These are phyloP conservation scores for Lonchura striata DNA, from an alignment of 2,113 vertebrate genomes.

Conservation along the genomic window DNA sequence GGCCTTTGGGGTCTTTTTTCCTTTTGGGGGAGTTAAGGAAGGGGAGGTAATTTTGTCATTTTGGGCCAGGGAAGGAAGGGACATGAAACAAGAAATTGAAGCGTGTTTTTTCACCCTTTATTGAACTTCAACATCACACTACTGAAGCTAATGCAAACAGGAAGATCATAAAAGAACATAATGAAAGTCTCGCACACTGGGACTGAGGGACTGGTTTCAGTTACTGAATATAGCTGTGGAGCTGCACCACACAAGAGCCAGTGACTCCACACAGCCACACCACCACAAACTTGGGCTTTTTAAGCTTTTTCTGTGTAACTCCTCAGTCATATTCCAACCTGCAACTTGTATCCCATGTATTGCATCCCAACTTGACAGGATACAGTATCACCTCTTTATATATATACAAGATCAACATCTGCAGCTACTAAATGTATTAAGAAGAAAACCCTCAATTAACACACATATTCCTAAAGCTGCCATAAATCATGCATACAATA, in stretches of 20 bases:
- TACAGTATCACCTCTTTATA: neutral
- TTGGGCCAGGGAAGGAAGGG: neutral
- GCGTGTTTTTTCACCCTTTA: constrained; percentile 28
- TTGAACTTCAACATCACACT: constrained; percentile 58
- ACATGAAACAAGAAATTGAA: constrained; percentile 13
- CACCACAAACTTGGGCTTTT: neutral
- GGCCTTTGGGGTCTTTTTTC: neutral
- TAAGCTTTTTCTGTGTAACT: neutral
- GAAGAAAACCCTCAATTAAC: neutral
- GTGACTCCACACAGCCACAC: constrained; percentile 15
- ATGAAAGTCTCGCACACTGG: constrained; percentile 24
- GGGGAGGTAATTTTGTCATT: constrained; percentile 13
- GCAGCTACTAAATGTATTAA: neutral
- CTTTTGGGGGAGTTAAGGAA: neutral
- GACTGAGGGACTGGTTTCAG: constrained; percentile 48
- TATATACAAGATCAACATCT: neutral
- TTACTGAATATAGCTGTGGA: constrained; percentile 55
- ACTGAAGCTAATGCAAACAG: constrained; percentile 55
- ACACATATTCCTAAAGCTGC: neutral
- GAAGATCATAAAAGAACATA: constrained; percentile 52
- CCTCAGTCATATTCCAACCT: neutral
- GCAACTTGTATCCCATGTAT: neutral
- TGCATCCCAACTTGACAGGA: neutral
- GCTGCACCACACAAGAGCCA: constrained; percentile 53
- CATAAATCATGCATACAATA: neutral